Base-by-base conservation (phyloP, 2,888 invertebrate genomes). In the Phengaris arion region DNA sequence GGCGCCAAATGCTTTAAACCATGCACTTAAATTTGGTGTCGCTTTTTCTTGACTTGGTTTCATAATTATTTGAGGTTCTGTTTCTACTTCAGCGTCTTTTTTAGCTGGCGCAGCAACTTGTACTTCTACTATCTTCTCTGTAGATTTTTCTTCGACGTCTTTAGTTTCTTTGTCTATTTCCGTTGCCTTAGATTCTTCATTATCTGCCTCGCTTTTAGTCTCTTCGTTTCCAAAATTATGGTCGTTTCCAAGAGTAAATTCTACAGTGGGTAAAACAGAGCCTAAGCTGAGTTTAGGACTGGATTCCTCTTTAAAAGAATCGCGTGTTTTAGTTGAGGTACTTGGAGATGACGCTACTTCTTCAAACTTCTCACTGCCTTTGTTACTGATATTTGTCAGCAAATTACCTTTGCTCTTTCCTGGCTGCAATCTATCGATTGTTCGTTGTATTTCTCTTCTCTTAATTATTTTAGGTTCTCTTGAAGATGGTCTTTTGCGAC, bases 1-100 rank as follows among this genome's bases (percentile, higher is more conserved):
- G 0, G 97, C 96, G 10, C 98, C 98, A 85, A 98, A 98, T 0
- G 98, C 98, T 89, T 97, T 98, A 79, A 98, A 97, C 98, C 98
- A 98, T 51, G 97, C 98, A 85, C 97, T 98, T 76, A 97, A 93
- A 89, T 98, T 97, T 0, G 98, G 98, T 55, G 97, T 97, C 22
- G 96, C 96, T 85, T 96, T 96, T 78, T 95, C 94, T 82, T 95
- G 94, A 78, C 94, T 94, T 45, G 89, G 91, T 81, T 92, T 91
- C 2, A 78, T 87, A 78, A 80, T 90, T 1, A 83, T 75, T 68
- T 83, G 84, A 5, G 86, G 87, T 77, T 93, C 92, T 48, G 91
- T 90, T 85, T 94, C 90, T 45, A 91, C 89, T 79, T 91, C 90
- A 2, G 86, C 90, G 76, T 91, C 90, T 81, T 90, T 92, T 80